Evolutionary conservation across 2,888 invertebrate species (phyloP), one percentile per base, ranked within the genome.

Genomic region (Eupithecia subfuscata): DNA sequence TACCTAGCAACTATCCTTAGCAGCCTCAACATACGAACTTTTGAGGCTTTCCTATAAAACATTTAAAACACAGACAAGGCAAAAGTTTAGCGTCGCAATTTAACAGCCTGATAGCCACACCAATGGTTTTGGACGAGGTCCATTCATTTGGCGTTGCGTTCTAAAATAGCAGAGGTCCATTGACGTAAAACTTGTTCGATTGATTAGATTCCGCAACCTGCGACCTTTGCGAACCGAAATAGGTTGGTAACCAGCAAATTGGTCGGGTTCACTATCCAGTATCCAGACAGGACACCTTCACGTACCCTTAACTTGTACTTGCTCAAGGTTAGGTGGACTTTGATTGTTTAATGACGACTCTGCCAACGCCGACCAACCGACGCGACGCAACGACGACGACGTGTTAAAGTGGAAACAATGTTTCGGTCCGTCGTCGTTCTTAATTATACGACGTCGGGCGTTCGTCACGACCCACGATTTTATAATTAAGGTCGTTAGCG

Each of bases 231-330:
- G 43, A 70, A 73, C 67, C 60, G 14, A 52, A 72, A 75, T 68
- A 73, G 45, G 60, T 56, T 56, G 40, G 48, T 64, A 65, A 70
- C 70, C 68, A 37, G 25, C 22, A 68, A 70, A 48, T 76, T 76
- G 63, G 43, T 25, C 34, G 67, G 73, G 73, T 76, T 73, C 73
- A 68, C 22, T 70, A 48, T 68, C 37, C 70, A 70, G 60, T 14
- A 63, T 63, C 22, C 70, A 70, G 60, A 37, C 52, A n/a, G 52
- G 73, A 67, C 67, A 75, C 73, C 73, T 75, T 75, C 18, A 75
- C 37, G 70, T 70, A 73, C 45, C 70, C 75, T 76, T 60, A 60
- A 60, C 60, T 60, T 60, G 25, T 22, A 25, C 22, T 14, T 25
- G 6, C 25, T 4, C 60, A 60, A 60, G 60, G 22, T 60, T 12